Percentiles rank a stretch among this genome's conserved stretches.
These are phyloP conservation scores for Zaprionus vittiger DNA, from an alignment of 1,140 invertebrate genomes.

Conservation along the genomic window DNA sequence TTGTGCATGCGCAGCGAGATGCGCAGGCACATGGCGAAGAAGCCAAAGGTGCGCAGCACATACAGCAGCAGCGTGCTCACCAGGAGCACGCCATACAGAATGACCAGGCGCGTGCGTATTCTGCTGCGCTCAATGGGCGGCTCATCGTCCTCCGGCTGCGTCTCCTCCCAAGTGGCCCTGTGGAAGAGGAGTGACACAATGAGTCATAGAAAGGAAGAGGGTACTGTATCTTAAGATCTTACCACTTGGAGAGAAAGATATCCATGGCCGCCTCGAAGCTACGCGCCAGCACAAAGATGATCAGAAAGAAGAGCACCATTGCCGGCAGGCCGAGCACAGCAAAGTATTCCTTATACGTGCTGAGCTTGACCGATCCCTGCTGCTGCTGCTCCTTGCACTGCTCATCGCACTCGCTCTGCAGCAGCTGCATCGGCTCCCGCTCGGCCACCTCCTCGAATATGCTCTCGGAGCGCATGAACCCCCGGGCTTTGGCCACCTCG, in stretches of 20 bases:
- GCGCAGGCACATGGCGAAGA: constrained; percentile 91
- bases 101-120: constrained; percentile 54
- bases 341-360: constrained; percentile 90
- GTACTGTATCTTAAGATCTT: not conserved
- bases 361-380: constrained; percentile 81
- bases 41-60: constrained; percentile 88
- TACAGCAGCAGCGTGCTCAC: constrained; percentile 68
- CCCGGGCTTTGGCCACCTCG: constrained; percentile 55
- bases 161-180: constrained; percentile 83
- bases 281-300: constrained; percentile 89
- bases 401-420: constrained; percentile 59
- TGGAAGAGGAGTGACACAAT: not conserved
- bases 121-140: constrained; percentile 48
- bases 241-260: constrained; percentile 92
- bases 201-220: not conserved
- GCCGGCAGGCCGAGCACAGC: constrained; percentile 87
- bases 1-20: constrained; percentile 93
- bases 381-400: constrained; percentile 84
- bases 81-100: constrained; percentile 68
- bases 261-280: constrained; percentile 89
- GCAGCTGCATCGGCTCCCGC: constrained; percentile 35
- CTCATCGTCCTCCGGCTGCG: constrained; percentile 60
- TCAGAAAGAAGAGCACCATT: constrained; percentile 86
- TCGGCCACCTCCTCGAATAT: constrained; percentile 60
- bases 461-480: constrained; percentile 48